Conservation (phyloP, 2,797 vertebrate species). For the Tympanoctomys barrerae region DNA sequence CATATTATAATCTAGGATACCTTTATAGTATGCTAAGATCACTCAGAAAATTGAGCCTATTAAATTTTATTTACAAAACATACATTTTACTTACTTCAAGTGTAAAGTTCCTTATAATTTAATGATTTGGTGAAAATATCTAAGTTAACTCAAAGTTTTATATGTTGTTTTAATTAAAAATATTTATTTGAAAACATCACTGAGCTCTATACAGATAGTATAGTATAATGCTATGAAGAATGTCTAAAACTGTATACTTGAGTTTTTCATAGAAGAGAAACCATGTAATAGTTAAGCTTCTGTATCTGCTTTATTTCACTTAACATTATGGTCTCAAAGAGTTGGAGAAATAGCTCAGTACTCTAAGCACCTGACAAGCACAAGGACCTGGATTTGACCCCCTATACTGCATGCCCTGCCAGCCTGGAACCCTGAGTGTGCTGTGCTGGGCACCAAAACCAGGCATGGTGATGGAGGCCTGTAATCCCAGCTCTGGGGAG, state of each 20-base stretch:
- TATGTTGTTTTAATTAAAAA: not conserved
- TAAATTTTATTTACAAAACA: not conserved
- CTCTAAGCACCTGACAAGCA: too few relatives aligned
- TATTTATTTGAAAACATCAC: slow-evolving; percentile 7
- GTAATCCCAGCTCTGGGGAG: too few relatives aligned
- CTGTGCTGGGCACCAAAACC: too few relatives aligned
- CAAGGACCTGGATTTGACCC: too few relatives aligned
- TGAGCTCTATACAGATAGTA: not conserved
- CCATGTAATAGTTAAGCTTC: too few relatives aligned
- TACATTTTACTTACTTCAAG: not conserved
- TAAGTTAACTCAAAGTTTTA: not conserved
- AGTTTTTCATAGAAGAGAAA: too few relatives aligned
- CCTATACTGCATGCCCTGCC: too few relatives aligned
- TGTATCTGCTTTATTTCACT: too few relatives aligned
- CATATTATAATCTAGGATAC: not conserved
- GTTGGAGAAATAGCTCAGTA: too few relatives aligned
- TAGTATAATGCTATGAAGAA: not conserved
- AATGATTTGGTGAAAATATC: not conserved
- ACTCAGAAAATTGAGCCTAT: not conserved
- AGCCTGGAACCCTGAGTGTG: too few relatives aligned
- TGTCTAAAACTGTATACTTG: not conserved
- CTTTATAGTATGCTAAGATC: not conserved
- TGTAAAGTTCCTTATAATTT: not conserved
- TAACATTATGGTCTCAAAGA: too few relatives aligned
- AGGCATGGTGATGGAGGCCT: too few relatives aligned